Base-by-base conservation (phyloP, 2,888 invertebrate genomes). In the Papilio protenor region DNA sequence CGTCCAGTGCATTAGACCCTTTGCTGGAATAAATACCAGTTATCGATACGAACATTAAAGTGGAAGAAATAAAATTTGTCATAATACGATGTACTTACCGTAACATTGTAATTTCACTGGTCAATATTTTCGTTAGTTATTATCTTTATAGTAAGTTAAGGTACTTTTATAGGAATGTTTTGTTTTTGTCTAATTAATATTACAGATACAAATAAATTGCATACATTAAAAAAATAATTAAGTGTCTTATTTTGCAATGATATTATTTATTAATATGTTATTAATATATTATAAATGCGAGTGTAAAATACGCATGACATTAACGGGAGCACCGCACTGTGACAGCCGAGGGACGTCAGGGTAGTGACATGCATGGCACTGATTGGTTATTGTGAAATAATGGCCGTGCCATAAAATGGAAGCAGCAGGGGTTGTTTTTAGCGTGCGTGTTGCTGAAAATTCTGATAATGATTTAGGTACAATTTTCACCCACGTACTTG, bases 341-440 rank as follows among this genome's bases (percentile, higher is more conserved):
- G 85, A 83, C 85, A 84, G 81, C 81, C 81, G 83, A 90, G 92
- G 92, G 87, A 89, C 87, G 92, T 91, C 92, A 90, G 87, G 87
- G 89, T 87, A 87, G 88, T 92, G 93, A 91, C 91, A 87, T 89
- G 90, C 87, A 89, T 89, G 90, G 85, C 89, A 88, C 90, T 93
- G 93, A 93, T 93, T 93, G 93, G 92, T 92, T 93, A 93, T 93
- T 92, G 91, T 88, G 86, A 90, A 92, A 92, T 92, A 93, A 91
- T 90, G 89, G 90, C 85, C 82, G 83, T 79, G 84, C 83, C 84
- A 88, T 87, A 89, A 90, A 89, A 87, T 83, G 78, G 74, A 77
- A 75, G 52, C 73, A 71, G 61, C 64, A n/a, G 74, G 73, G 55
- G 55, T 66, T 64, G 59, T 52, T 61, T 64, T 72, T 66, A 23